Conservation (phyloP, 2,888 invertebrate genomes). For the Chirona hameri region DNA sequence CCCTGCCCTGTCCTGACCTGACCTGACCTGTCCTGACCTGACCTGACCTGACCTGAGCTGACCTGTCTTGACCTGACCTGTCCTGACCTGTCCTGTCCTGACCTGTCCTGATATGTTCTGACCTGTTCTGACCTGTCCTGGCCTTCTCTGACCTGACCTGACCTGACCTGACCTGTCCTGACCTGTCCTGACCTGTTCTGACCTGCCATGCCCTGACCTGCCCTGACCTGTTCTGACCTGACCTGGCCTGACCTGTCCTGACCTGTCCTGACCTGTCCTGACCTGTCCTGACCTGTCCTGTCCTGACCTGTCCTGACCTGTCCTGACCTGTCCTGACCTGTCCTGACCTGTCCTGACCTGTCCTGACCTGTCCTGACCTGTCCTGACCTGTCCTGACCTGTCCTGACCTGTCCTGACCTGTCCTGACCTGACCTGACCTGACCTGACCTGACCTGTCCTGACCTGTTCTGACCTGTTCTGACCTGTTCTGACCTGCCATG, state of each 20-base stretch:
- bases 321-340: slow-evolving; percentile 40
- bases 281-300: slow-evolving; percentile 40
- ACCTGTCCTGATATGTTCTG: slow-evolving; percentile 51
- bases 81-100: slow-evolving; percentile 40
- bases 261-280: slow-evolving; percentile 40
- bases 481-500: not conserved
- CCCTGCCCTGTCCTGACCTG: slow-evolving; percentile 53
- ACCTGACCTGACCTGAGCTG: slow-evolving; percentile 40
- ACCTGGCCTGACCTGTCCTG: slow-evolving; percentile 40
- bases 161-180: slow-evolving; percentile 40
- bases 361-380: slow-evolving; percentile 40
- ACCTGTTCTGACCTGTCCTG: slow-evolving; percentile 40
- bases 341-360: slow-evolving; percentile 40
- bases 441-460: slow-evolving; percentile 50
- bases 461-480: slow-evolving; percentile 40
- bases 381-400: slow-evolving; percentile 40
- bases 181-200: slow-evolving; percentile 40
- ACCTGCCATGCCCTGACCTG: too few relatives aligned
- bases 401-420: slow-evolving; percentile 40
- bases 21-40: slow-evolving; percentile 48
- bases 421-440: slow-evolving; percentile 50
- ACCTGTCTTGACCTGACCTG: too few relatives aligned
- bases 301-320: slow-evolving; percentile 49
- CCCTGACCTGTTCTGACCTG: slow-evolving; percentile 48
- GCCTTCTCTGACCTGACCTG: too few relatives aligned